Percentiles rank a stretch among this genome's conserved stretches.
Conservation (phyloP, 2,888 invertebrate species). For the Tryphoninae sp. region DNA sequence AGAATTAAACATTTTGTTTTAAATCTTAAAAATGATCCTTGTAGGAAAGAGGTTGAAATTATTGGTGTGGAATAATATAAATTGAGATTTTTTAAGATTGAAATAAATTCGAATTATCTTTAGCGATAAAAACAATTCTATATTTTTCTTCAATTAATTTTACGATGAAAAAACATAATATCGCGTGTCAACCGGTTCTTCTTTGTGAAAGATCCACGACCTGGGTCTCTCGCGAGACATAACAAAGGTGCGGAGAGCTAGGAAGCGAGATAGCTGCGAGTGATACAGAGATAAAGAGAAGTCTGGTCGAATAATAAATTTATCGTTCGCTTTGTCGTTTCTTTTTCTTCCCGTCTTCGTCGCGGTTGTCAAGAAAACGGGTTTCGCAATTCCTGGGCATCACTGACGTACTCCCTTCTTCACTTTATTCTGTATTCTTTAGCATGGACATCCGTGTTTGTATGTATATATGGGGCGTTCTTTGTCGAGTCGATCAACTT, state of each 20-base stretch:
- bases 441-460: not conserved
- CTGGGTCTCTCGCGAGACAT: constrained; percentile 53
- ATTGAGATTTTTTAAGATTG: no score
- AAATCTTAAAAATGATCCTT: no score
- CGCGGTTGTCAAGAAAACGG: constrained; percentile 21
- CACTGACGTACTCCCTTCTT: constrained; percentile 44
- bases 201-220: constrained; percentile 49
- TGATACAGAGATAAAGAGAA: constrained; percentile 54
- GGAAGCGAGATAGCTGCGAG: constrained; percentile 14
- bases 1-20: no score
- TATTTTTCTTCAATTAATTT: no score
- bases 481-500: no score
- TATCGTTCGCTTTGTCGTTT: constrained; percentile 25
- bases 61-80: no score
- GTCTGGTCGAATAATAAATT: constrained; percentile 44
- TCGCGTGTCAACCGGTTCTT: constrained; percentile 37
- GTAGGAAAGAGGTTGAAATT: no score
- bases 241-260: constrained; percentile 21
- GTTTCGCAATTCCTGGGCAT: constrained; percentile 37
- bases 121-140: no score
- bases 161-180: not conserved
- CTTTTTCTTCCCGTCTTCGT: not conserved
- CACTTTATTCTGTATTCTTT: constrained; percentile 10
- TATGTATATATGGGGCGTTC: not conserved
- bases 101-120: no score